phyloP scores from a whole-genome alignment of 2,888 invertebrate genomes.

The Operophtera brumata region DNA sequence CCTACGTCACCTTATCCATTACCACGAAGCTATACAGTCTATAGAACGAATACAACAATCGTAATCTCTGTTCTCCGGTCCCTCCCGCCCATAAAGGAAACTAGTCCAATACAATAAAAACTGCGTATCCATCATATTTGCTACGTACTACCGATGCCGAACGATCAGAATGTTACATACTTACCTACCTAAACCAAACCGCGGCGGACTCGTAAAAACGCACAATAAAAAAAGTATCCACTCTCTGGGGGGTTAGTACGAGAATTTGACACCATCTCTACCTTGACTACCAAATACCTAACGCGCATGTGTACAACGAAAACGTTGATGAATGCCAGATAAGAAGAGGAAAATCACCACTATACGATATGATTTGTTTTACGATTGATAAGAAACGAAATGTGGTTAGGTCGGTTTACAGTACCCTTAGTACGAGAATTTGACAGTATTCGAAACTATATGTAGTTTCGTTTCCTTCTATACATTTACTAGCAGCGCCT shows the following conservation, averaged over 20 bases:
- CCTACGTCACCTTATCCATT: too few species aligned
- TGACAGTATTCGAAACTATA: too few species aligned
- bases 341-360: conserved; percentile 22
- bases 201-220: conserved; percentile 18
- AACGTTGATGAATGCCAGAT: conserved; percentile 14
- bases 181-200: conserved; percentile 1
- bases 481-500: too few species aligned
- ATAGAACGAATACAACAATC: too few species aligned
- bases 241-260: too few species aligned
- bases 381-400: conserved; percentile 22
- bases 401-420: conserved; percentile 16
- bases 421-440: too few species aligned
- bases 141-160: conserved; percentile 4
- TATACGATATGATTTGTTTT: conserved; percentile 13
- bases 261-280: too few species aligned
- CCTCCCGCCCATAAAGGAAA: not conserved
- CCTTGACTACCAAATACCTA: not conserved
- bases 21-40: too few species aligned
- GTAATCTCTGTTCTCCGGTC: too few species aligned
- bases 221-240: conserved; percentile 9
- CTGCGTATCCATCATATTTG: conserved; percentile 8
- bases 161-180: conserved; percentile 1
- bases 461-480: too few species aligned
- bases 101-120: conserved; percentile 14
- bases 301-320: conserved; percentile 5